These are phyloP conservation scores for Melanostigma gelatinosum DNA, from an alignment of 2,113 vertebrate genomes.

Conservation along the genomic window DNA sequence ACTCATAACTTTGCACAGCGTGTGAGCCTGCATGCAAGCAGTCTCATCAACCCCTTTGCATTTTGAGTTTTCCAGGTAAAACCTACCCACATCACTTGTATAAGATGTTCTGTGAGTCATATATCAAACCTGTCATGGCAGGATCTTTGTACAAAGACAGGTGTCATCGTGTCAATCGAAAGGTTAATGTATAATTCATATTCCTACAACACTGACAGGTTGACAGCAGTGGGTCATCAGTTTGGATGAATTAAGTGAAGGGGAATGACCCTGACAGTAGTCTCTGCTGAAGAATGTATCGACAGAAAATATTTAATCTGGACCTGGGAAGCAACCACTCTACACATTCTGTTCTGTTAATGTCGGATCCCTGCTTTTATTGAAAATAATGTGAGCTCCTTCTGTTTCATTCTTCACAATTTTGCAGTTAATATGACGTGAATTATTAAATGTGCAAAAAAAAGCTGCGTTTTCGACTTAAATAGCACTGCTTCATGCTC, in stretches of 20 bases:
- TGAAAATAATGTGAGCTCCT: neutral
- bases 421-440: slow-evolving; percentile 1
- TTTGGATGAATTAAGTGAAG: slow-evolving; percentile 31
- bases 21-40: neutral
- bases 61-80: slow-evolving; percentile 13
- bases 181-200: slow-evolving; percentile 61
- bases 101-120: slow-evolving; percentile 4
- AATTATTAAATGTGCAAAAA: slow-evolving; percentile 12
- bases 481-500: neutral
- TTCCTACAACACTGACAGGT: slow-evolving; percentile 17
- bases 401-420: neutral
- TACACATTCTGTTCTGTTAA: neutral
- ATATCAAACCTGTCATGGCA: slow-evolving; percentile 20
- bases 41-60: neutral
- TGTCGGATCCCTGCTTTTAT: neutral
- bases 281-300: neutral
- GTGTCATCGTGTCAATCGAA: slow-evolving; percentile 33
- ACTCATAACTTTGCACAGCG: slow-evolving; percentile 10
- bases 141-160: slow-evolving; percentile 1
- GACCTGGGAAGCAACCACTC: neutral
- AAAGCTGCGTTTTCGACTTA: slow-evolving; percentile 3
- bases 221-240: slow-evolving; percentile 22
- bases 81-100: neutral
- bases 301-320: neutral
- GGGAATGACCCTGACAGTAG: neutral